phyloP scores from a whole-genome alignment of 2,113 vertebrate species.

The Probosciger aterrimus region DNA sequence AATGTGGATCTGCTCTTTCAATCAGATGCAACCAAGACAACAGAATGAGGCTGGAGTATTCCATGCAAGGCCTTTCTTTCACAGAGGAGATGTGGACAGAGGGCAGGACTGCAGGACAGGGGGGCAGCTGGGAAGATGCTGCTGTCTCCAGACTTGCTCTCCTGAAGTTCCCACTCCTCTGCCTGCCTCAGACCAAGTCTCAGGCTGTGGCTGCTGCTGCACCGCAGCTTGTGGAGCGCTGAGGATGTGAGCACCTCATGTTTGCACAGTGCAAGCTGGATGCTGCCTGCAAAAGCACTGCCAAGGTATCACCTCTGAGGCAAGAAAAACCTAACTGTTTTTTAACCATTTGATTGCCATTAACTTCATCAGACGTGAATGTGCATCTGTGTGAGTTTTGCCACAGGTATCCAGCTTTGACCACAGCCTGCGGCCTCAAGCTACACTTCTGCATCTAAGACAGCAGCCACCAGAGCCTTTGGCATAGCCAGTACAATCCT shows the following conservation, averaged over 20 bases:
- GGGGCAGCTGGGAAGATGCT: neutral
- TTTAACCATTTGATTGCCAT: neutral
- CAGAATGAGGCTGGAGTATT: neutral
- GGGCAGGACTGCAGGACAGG: rapidly evolving
- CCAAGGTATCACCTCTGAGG: neutral
- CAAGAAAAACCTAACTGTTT: neutral
- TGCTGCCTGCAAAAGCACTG: neutral
- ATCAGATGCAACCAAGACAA: neutral
- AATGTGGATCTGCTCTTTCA: neutral
- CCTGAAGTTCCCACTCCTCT: neutral
- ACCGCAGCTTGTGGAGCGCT: rapidly evolving
- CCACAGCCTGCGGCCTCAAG: neutral
- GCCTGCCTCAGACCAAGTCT: neutral
- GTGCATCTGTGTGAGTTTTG: neutral
- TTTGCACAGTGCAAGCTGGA: neutral
- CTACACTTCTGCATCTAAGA: neutral
- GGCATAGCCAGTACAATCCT: neutral
- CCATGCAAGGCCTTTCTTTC: neutral
- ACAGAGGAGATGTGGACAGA: rapidly evolving
- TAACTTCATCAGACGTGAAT: neutral
- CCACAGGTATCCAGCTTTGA: neutral
- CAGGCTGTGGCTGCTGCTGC: neutral
- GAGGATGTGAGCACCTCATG: neutral
- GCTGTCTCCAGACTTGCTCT: neutral
- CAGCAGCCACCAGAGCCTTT: neutral